Base-by-base conservation (phyloP, 2,797 vertebrate species). In the Spondyliosoma cantharus region DNA sequence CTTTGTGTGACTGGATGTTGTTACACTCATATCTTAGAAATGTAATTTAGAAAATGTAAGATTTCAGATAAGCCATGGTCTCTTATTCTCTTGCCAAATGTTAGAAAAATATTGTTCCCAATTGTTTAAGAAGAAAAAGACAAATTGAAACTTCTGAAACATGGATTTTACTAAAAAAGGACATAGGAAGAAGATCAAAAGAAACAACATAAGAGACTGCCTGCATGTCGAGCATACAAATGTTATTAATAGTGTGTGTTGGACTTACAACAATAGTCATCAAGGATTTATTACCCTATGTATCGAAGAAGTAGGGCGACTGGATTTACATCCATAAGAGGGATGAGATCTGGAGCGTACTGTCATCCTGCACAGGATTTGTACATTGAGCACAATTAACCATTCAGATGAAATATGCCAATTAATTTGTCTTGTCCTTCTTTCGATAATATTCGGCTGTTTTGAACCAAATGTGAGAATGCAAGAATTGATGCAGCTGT, bases 231-330 rank as follows among this genome's bases (percentile, higher is more conserved):
- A 62, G 14, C 19, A 43, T 32, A 32, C 14, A 25, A 0, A 29
- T 53, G 24, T 4, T 65, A 50, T 69, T 50, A n/a, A 65, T 42
- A 63, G 29, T 59, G 3, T 46, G 16, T 22, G 56, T 43, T 59
- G 19, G 11, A 29, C 22, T 27, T 49, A 62, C 29, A 68, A 48
- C 27, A 37, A 37, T 37, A 37, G 20, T 57, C 2, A 22, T 74
- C 3, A 13, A 5, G 20, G 64, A 70, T 84, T 57, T 58, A 58
- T 81, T 37, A 52, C 3, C 29, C 25, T 13, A 68, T 58, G 13
- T 32, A 3, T 70, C 20, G 22, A 12, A 70, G 22, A 80, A 76
- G 49, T 73, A 62, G 74, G 54, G 25, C 69, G 64, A 24, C 43
- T 71, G 32, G 57, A 43, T 71, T 52, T 24, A 75, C 43, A 53